These are phyloP conservation scores for Callithrix jacchus DNA, from an alignment of 2,113 vertebrate species.

Conservation along the genomic window DNA sequence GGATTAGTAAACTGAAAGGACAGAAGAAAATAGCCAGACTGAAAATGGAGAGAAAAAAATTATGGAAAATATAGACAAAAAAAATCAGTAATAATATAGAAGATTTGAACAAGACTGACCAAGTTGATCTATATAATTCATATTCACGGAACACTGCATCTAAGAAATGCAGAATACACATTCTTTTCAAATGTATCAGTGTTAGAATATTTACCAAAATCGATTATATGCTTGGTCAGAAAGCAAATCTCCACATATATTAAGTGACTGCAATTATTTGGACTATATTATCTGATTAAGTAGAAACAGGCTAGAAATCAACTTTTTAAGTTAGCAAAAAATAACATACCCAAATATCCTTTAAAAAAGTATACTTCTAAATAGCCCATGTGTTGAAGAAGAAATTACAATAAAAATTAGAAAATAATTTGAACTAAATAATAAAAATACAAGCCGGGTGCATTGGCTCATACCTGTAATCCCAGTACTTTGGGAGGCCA, in stretches of 20 bases:
- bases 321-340: constrained; percentile 23
- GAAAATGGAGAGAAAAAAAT: not conserved
- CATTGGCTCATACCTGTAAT: too few relatives aligned
- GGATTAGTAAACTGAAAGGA: not conserved
- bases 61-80: not conserved
- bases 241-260: not conserved
- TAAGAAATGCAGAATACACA: constrained; percentile 16
- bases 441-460: too few relatives aligned
- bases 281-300: not conserved
- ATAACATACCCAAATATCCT: not conserved
- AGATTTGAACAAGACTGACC: not conserved
- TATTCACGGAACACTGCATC: not conserved
- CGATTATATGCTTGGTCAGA: not conserved
- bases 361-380: not conserved
- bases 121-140: constrained; percentile 13
- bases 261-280: not conserved
- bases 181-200: not conserved
- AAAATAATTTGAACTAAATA: not conserved
- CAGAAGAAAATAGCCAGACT: not conserved
- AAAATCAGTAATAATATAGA: not conserved
- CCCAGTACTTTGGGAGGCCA: too few relatives aligned
- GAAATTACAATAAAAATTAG: not conserved
- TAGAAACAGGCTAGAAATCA: not conserved
- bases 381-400: not conserved
- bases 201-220: not conserved